Percentiles rank a stretch among this genome's conserved stretches.
phyloP scores from a whole-genome alignment of 2,797 vertebrate species.

The Craterocephalus amniculus region DNA sequence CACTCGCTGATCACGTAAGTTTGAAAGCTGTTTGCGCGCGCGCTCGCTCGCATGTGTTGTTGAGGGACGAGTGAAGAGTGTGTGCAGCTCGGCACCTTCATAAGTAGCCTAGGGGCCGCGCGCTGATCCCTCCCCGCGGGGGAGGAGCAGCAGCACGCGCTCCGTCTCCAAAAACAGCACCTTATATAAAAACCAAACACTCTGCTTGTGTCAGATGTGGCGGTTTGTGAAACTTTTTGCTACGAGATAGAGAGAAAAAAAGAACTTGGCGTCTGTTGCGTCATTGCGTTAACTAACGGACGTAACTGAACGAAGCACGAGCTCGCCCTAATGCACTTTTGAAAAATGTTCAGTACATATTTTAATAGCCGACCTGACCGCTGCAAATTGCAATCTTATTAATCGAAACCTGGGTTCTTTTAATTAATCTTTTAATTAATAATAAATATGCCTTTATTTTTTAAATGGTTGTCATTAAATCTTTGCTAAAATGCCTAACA shows the following conservation, averaged over 20 bases:
- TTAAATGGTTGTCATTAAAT: background rate
- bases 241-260: background rate
- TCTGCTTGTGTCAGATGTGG: background rate
- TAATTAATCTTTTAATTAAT: too few relatives aligned
- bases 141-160: background rate
- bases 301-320: background rate
- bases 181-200: slow-evolving; percentile 48
- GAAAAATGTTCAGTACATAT: background rate
- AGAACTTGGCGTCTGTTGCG: background rate
- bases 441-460: too few relatives aligned
- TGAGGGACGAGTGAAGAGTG: accelerated
- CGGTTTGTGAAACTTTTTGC: slow-evolving; percentile 28
- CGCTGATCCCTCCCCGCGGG: slow-evolving; percentile 29
- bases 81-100: accelerated
- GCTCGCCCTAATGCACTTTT: background rate
- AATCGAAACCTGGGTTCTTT: background rate
- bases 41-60: background rate
- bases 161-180: slow-evolving; percentile 48
- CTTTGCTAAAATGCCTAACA: too few relatives aligned
- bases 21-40: background rate
- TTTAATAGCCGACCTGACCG: too few relatives aligned
- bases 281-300: background rate
- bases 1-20: background rate
- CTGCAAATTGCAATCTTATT: background rate
- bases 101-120: slow-evolving; percentile 33